These are phyloP conservation scores for Lepidocyrtoides sp. DNA, from an alignment of 2,888 invertebrate species.

Conservation along the genomic window DNA sequence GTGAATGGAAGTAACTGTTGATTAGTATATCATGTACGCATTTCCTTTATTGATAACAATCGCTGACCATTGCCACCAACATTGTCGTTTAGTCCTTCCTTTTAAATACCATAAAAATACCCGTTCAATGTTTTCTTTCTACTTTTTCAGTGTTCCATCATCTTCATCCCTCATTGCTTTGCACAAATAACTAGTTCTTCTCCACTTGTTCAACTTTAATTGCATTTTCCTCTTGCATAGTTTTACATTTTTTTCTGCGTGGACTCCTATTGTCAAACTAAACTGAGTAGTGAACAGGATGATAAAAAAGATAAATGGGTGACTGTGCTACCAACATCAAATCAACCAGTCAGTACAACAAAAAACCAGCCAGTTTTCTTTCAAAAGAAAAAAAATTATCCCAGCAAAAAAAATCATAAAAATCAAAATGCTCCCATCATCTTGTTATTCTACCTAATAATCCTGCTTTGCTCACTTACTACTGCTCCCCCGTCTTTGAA, in stretches of 20 bases:
- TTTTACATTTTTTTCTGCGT: neutral
- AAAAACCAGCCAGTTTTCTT: neutral
- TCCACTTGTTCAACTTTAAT: neutral
- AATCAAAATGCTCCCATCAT: neutral
- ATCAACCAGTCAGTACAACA: neutral
- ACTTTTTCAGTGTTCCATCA: too few species aligned
- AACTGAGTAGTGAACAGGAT: neutral
- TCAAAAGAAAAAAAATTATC: neutral
- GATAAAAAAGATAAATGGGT: slow-evolving; percentile 9
- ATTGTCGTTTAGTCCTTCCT: too few species aligned
- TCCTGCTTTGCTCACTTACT: neutral
- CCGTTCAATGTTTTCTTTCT: too few species aligned
- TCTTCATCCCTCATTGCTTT: too few species aligned
- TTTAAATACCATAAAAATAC: too few species aligned
- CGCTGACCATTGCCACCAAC: too few species aligned
- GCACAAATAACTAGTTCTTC: too few species aligned
- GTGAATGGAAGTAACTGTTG: too few species aligned
- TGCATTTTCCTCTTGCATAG: neutral
- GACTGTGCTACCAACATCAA: neutral
- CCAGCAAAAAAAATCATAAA: neutral
- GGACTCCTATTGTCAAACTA: neutral
- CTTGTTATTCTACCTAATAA: neutral
- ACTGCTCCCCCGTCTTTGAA: neutral
- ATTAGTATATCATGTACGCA: too few species aligned
- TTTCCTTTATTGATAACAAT: too few species aligned